A percentile compares a stretch with the other conserved stretches of the same genome.
These are phyloP conservation scores for Conus canariensis DNA, from an alignment of 2,888 invertebrate genomes.

Conservation along the genomic window DNA sequence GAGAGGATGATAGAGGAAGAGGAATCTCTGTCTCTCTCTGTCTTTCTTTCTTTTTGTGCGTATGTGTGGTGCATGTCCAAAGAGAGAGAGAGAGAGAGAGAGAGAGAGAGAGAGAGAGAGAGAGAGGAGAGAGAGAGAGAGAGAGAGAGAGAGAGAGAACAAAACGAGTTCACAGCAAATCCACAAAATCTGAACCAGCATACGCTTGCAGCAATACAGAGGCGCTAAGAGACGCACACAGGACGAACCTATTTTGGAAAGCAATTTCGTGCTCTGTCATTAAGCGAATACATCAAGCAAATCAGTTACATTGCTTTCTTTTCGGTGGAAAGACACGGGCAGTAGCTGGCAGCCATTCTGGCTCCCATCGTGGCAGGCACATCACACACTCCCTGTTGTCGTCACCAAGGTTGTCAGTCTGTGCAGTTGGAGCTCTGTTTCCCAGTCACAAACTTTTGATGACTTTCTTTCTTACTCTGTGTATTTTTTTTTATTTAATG, in stretches of 20 bases:
- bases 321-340: background rate
- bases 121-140: conserved; percentile 22
- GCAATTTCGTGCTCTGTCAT: conserved; percentile 9
- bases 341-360: background rate
- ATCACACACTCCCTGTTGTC: too few species aligned
- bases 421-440: too few species aligned
- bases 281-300: background rate
- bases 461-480: too few species aligned
- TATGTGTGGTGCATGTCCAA: too few species aligned
- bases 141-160: background rate
- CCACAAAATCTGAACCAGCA: background rate
- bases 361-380: too few species aligned
- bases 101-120: conserved; percentile 25
- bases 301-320: background rate
- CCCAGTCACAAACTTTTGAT: too few species aligned
- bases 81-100: conserved; percentile 1
- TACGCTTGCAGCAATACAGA: background rate
- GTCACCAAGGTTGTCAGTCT: too few species aligned
- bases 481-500: too few species aligned
- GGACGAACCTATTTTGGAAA: background rate
- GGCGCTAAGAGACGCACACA: background rate
- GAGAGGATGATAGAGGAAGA: background rate
- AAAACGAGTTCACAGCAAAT: background rate
- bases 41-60: too few species aligned
- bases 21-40: too few species aligned